Conservation (phyloP, 2,113 vertebrate genomes). For the Elgaria multicarinata region DNA sequence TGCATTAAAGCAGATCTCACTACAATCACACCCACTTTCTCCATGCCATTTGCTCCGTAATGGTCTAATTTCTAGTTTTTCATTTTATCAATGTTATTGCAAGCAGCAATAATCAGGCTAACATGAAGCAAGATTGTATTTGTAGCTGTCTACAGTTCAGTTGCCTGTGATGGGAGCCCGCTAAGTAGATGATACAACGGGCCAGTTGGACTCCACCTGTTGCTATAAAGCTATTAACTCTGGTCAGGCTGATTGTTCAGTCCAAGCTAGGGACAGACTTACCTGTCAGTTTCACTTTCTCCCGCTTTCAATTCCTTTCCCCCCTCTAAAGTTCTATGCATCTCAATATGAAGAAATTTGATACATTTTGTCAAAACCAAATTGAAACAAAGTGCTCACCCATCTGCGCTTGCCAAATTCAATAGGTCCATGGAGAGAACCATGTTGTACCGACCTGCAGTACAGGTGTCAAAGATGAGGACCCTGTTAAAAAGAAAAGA, state of each 20-base stretch:
- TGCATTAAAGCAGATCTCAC: conserved; percentile 30
- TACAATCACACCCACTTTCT: neutral
- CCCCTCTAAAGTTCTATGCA: too few species aligned
- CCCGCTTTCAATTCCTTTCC: too few species aligned
- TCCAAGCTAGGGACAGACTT: too few species aligned
- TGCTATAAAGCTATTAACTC: neutral
- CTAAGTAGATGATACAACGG: neutral
- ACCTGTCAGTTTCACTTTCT: too few species aligned
- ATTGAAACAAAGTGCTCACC: too few species aligned
- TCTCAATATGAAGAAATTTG: too few species aligned
- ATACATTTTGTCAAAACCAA: too few species aligned
- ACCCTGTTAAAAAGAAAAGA: too few species aligned
- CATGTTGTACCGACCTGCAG: too few species aligned
- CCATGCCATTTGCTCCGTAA: conserved; percentile 1
- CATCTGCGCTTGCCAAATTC: too few species aligned
- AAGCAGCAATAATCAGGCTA: neutral
- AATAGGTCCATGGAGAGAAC: too few species aligned
- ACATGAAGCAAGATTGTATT: neutral
- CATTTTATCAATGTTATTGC: conserved; percentile 6
- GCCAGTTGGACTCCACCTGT: neutral
- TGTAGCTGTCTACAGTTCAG: neutral
- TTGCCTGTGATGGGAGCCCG: neutral
- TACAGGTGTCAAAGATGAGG: too few species aligned
- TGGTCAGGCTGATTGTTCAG: neutral
- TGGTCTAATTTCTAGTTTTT: neutral